A percentile compares a stretch with the other conserved stretches of the same genome.
Evolutionary conservation across 2,888 invertebrate species (phyloP).

Genomic region (Gymnocheta viridis): DNA sequence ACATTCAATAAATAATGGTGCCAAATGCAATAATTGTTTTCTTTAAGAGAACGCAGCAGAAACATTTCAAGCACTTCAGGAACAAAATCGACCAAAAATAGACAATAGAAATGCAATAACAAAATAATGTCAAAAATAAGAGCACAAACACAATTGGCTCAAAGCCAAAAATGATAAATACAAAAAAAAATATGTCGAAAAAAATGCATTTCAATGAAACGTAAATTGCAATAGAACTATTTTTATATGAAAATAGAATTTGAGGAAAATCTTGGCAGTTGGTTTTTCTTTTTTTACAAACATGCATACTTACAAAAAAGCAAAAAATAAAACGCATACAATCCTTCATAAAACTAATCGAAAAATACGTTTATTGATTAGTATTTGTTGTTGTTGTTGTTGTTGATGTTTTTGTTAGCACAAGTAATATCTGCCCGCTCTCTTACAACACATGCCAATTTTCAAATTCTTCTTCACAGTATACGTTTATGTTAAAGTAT

Average conservation of each 20-base stretch:
- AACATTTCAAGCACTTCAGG: conserved; percentile 55
- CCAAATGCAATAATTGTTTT: conserved; percentile 60
- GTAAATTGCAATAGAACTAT: conserved; percentile 32
- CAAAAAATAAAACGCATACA: not conserved
- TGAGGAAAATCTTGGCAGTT: not conserved
- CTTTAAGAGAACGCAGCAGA: conserved; percentile 31
- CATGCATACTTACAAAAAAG: too few relatives aligned
- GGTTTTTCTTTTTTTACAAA: too few relatives aligned
- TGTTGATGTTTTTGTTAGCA: not conserved
- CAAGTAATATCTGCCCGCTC: conserved; percentile 9
- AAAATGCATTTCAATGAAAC: conserved; percentile 56
- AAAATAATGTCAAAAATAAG: conserved; percentile 69
- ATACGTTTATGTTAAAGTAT: not conserved
- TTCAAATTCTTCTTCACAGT: not conserved
- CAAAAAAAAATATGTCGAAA: not conserved
- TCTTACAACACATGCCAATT: not conserved
- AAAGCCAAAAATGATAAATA: conserved; percentile 53
- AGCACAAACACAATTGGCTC: conserved; percentile 66
- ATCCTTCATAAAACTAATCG: not conserved
- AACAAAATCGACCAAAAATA: conserved; percentile 55
- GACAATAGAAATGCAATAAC: conserved; percentile 62
- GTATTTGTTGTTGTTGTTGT: not conserved
- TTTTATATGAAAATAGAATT: conserved; percentile 19
- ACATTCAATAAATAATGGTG: conserved; percentile 54
- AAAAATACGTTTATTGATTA: conserved; percentile 10